Evolutionary conservation across 2,888 invertebrate species (phyloP).

Genomic region (Drosophila suboccidentalis): DNA sequence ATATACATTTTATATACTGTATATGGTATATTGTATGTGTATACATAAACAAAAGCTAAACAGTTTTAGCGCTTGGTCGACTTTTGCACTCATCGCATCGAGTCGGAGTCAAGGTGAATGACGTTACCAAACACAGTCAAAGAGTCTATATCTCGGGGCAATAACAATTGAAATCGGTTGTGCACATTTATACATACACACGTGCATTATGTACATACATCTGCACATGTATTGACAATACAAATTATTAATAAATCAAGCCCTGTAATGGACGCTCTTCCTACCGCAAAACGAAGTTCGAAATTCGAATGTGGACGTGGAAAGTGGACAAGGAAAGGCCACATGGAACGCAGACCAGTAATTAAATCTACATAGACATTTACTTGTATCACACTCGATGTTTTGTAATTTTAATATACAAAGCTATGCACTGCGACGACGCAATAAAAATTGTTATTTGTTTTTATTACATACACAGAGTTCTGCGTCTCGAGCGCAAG

Average conservation of each 20-base stretch:
- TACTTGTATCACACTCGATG: constrained; percentile 9
- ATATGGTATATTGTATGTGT: background rate
- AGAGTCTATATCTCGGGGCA: constrained; percentile 33
- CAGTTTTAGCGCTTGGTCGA: constrained; percentile 47
- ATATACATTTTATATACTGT: constrained; percentile 2
- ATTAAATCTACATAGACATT: constrained; percentile 5
- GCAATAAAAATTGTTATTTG: constrained; percentile 67
- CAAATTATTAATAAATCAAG: constrained; percentile 76
- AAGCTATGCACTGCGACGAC: constrained; percentile 34
- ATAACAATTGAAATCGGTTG: constrained; percentile 37
- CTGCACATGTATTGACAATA: constrained; percentile 43
- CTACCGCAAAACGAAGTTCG: constrained; percentile 6
- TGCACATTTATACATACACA: constrained; percentile 1
- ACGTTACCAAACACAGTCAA: constrained; percentile 68
- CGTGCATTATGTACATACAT: background rate
- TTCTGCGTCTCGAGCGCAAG: constrained; percentile 20
- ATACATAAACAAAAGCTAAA: constrained; percentile 33
- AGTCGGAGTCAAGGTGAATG: constrained; percentile 72
- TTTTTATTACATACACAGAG: constrained; percentile 62
- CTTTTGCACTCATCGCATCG: constrained; percentile 66
- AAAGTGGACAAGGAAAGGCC: constrained; percentile 10
- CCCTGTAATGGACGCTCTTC: constrained; percentile 33
- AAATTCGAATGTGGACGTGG: constrained; percentile 20
- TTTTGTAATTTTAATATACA: constrained; percentile 39
- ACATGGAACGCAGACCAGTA: background rate